Base-by-base conservation (phyloP, 2,888 invertebrate species). In the Hirtodrosophila histrioides region DNA sequence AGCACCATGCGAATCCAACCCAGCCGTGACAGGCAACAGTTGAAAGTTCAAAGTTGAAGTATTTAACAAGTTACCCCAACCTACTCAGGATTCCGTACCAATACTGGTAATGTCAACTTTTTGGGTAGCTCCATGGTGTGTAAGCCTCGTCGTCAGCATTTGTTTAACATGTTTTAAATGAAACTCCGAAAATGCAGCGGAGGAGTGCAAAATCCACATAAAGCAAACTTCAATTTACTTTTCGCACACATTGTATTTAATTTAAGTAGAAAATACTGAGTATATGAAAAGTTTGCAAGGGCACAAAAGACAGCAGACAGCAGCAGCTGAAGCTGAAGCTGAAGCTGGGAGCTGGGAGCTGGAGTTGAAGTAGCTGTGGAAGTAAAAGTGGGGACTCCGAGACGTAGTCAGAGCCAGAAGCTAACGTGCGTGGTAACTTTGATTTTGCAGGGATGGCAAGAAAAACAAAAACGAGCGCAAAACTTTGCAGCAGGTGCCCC, bases 221-320 rank as follows among this genome's bases (percentile, higher is more conserved):
- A 82, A 85, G 82, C 73, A 75, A 81, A 84, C 85, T 84, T 81
- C 78, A 72, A 84, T 82, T 82, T 84, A 84, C 78, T 86, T 85
- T 84, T 75, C 58, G 70, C 87, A 85, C 82, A 86, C 87, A 84
- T 84, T 83, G 87, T 83, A 78, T 83, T 86, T 86, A 85, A 83
- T 81, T 86, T 85, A 85, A 85, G 85, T 83, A 73, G 73, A 86
- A 75, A 70, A 81, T 73, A 57, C 73, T 60, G 66, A 76, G 57
- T 83, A 68, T 74, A 68, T 67, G 76, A 62, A 72, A 75, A 81
- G 75, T 69, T 77, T 31, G 40, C 79, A 79, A 77, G 84, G 78
- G 66, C 84, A 67, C 61, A 66, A 61, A 69, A 69, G 39, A 17
- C 17, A 17, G 17, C 10, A 49, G 50, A 37, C 24, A 8, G 31